A percentile compares a stretch with the other conserved stretches of the same genome.
phyloP scores from a whole-genome alignment of 2,888 invertebrate species.

The Drosophila paucipuncta region DNA sequence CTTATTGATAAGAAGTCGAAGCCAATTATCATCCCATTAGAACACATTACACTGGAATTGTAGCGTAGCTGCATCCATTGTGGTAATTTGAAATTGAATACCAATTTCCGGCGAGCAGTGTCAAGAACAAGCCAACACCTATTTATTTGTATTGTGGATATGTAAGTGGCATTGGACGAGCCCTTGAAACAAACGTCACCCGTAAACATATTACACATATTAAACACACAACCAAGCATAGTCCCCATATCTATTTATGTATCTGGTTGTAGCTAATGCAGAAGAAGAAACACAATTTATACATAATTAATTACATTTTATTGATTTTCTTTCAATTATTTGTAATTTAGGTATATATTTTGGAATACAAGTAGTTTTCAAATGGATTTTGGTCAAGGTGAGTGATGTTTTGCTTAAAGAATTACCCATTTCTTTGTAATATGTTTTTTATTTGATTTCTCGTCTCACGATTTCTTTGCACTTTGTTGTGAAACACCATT shows the following conservation, averaged over 20 bases:
- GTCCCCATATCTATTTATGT: background rate
- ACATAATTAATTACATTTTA: background rate
- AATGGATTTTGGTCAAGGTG: too few species aligned
- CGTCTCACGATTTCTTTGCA: too few species aligned
- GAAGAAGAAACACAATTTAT: background rate
- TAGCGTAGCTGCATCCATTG: constrained; percentile 17
- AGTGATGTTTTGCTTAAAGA: too few species aligned
- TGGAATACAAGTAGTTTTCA: too few species aligned
- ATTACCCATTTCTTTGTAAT: background rate
- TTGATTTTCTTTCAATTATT: background rate
- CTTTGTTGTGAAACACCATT: background rate
- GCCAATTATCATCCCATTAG: constrained; percentile 14
- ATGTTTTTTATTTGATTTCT: background rate
- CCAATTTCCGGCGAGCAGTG: background rate
- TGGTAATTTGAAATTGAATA: constrained; percentile 47
- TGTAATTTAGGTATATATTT: too few species aligned
- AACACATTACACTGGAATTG: background rate
- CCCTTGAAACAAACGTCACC: too few species aligned
- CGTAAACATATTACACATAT: background rate
- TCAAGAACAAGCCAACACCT: background rate
- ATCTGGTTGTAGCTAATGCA: background rate
- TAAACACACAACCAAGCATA: background rate
- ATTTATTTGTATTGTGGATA: background rate
- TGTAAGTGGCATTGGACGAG: background rate
- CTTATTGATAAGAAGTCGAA: constrained; percentile 61